Conservation (phyloP, 2,888 invertebrate genomes). For the Melanostoma mellinum region DNA sequence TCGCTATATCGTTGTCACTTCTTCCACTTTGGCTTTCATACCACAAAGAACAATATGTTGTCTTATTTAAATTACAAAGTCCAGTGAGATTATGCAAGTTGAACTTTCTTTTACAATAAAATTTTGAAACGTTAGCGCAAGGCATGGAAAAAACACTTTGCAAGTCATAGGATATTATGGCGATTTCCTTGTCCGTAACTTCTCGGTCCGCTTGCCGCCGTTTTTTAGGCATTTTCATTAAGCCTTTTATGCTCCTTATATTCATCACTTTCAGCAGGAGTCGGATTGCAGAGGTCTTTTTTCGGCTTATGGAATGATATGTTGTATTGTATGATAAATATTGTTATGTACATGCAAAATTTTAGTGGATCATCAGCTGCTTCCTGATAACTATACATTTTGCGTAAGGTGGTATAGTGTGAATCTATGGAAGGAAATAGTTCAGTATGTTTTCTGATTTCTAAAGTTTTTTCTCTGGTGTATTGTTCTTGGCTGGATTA, state of each 20-base stretch:
- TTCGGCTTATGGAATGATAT: not conserved
- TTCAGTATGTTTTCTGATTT: not conserved
- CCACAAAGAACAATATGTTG: conserved; percentile 19
- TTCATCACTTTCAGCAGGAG: not conserved
- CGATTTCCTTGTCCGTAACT: not conserved
- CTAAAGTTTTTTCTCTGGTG: not conserved
- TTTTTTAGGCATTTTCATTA: conserved; percentile 1
- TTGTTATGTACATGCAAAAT: not conserved
- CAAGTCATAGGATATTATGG: not conserved
- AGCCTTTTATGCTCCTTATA: conserved; percentile 8
- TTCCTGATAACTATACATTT: not conserved
- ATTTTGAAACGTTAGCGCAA: not conserved
- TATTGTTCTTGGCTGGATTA: not conserved
- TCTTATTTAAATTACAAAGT: conserved; percentile 1
- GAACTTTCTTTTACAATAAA: conserved; percentile 7
- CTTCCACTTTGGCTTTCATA: conserved; percentile 3
- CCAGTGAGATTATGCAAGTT: conserved; percentile 18
- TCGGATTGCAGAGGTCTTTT: not conserved
- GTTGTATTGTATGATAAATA: not conserved
- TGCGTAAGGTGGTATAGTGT: not conserved
- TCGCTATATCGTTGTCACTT: conserved; percentile 12
- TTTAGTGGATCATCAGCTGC: not conserved
- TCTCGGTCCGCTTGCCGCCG: not conserved
- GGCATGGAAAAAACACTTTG: conserved; percentile 4
- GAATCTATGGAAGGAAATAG: not conserved